Evolutionary conservation across 1,140 invertebrate species (phyloP).

Genomic region (Ooceraea biroi): DNA sequence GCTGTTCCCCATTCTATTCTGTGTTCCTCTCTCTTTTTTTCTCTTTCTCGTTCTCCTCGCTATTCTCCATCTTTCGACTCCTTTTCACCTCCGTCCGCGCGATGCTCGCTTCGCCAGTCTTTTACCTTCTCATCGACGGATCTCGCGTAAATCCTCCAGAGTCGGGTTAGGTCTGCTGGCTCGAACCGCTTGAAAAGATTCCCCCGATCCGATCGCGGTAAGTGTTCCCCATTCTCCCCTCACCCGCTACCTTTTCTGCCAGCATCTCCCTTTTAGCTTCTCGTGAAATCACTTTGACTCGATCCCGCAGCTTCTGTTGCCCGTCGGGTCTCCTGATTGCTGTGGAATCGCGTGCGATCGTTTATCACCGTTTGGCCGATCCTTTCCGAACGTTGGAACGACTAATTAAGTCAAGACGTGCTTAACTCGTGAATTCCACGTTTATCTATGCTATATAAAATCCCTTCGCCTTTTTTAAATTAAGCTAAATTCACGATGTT

Average conservation of each 20-base stretch:
- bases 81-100: constrained; percentile 21
- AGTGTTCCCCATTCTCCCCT: constrained; percentile 64
- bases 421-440: background rate
- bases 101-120: constrained; percentile 65
- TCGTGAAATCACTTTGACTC: constrained; percentile 66
- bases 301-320: constrained; percentile 65
- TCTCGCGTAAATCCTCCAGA: constrained; percentile 65
- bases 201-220: constrained; percentile 65
- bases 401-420: constrained; percentile 1
- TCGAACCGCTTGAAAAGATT: constrained; percentile 69
- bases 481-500: too few relatives aligned
- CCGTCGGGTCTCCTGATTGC: constrained; percentile 64
- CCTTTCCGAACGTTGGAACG: background rate
- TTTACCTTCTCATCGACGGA: constrained; percentile 69
- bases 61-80: constrained; percentile 10
- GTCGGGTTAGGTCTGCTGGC: constrained; percentile 58
- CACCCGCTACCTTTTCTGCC: constrained; percentile 23
- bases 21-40: background rate
- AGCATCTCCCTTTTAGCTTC: constrained; percentile 57
- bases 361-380: constrained; percentile 35
- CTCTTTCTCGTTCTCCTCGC: background rate
- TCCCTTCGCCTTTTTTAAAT: too few relatives aligned
- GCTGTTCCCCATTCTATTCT: background rate
- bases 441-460: background rate
- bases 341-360: constrained; percentile 49